These are phyloP conservation scores for Capreolus pygargus DNA, from an alignment of 2,113 vertebrate species.

Conservation along the genomic window DNA sequence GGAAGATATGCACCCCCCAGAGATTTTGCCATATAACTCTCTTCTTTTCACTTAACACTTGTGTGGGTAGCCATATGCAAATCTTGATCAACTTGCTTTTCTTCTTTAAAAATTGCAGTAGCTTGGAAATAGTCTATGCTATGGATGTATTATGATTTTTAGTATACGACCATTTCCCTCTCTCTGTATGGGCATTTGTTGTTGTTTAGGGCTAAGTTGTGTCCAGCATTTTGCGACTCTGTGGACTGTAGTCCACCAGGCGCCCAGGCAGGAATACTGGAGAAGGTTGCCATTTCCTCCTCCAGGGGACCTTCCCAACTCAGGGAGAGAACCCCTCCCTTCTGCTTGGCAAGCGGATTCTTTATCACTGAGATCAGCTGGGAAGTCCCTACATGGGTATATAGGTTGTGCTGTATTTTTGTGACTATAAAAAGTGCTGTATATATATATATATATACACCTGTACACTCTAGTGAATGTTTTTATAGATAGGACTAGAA, in stretches of 20 bases:
- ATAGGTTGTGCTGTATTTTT: neutral
- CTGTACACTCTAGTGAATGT: neutral
- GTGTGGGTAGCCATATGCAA: neutral
- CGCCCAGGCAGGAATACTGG: neutral
- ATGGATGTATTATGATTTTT: neutral
- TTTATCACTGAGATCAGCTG: neutral
- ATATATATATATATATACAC: neutral
- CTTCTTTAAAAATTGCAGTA: neutral
- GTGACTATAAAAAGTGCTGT: neutral
- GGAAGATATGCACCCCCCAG: neutral
- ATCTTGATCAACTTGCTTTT: neutral
- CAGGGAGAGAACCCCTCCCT: neutral
- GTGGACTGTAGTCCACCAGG: neutral
- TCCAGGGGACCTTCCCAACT: neutral
- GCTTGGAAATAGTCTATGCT: neutral
- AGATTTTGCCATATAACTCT: neutral
- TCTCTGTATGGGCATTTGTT: neutral
- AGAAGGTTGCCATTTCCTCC: neutral
- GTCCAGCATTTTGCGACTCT: neutral
- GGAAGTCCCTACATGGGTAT: neutral
- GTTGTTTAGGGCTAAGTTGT: neutral
- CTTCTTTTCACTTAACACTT: neutral
- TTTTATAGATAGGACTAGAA: slow-evolving; percentile 5
- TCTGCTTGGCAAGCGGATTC: neutral
- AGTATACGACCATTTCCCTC: neutral